Evolutionary conservation across 1,140 invertebrate genomes (phyloP), one percentile per base, ranked within the genome.

Genomic region (Chironomus tepperi): DNA sequence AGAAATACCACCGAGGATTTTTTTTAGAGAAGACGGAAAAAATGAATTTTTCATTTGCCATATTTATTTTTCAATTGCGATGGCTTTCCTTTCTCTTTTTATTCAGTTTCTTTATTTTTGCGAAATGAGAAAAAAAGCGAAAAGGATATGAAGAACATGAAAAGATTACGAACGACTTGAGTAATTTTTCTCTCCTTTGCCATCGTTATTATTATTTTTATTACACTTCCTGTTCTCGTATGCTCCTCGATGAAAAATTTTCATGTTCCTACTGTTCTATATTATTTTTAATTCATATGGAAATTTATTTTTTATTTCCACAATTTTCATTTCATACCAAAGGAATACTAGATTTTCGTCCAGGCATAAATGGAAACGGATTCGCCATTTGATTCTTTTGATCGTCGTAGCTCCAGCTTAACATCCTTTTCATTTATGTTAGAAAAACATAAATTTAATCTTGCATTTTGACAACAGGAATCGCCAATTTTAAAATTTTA

Each of bases 191-290:
- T 70, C n/a, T 70, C 19, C 18, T 70, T n/a, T 70, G 65, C 16
- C 9, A 18, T 70, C n/a, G 18, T 18, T 19, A 70, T 70, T 21
- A 70, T 73, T 76, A 7, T 64, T 64, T 77, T 77, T 75, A 74
- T 72, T 43, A 21, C 73, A 16, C 42, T 74, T n/a, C 67, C 42
- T 70, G 73, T 47, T 19, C 10, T 15, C 10, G 73, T 73, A 42
- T 73, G 8, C n/a, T 47, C 43, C n/a, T 73, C 42, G 7, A 42
- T 19, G 19, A 43, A 57, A n/a, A 57, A 57, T n/a, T 57, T 57
- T 57, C n/a, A 57, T 57, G 47, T 57, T 57, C 47, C 12, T 34
- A 34, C 24, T 34, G 16, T 19, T 34, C 15, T 34, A 73, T 15
- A 73, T 19, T 73, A 19, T 43, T 15, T 43, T n/a, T 43, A 47